A percentile compares a stretch with the other conserved stretches of the same genome.
These are phyloP conservation scores for Aleiodes testaceus DNA, from an alignment of 2,888 invertebrate genomes.

Conservation along the genomic window DNA sequence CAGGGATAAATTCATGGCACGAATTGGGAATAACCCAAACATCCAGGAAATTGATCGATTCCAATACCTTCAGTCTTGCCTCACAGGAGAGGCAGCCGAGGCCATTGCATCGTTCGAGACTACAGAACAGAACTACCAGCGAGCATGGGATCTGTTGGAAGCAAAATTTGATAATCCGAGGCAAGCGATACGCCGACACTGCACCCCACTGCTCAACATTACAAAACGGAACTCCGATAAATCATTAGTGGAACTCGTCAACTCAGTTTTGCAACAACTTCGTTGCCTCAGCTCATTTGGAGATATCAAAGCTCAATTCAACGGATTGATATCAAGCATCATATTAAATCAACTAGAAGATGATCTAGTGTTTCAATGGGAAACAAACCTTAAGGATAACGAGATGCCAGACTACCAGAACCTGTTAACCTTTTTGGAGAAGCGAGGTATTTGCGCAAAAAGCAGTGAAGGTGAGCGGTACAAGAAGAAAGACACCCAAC, in stretches of 20 bases:
- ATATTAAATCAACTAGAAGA: slow-evolving; percentile 33
- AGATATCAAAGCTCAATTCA: not conserved
- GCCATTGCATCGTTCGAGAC: not conserved
- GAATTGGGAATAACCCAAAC: not conserved
- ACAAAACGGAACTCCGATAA: slow-evolving; percentile 24
- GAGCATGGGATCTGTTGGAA: not conserved
- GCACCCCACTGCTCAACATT: slow-evolving; percentile 17
- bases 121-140: not conserved
- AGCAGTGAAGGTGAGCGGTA: too few species aligned
- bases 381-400: slow-evolving; percentile 40
- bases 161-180: slow-evolving; percentile 43
- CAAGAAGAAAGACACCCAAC: too few species aligned
- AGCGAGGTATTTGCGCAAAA: slow-evolving; percentile 41
- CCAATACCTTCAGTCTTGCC: not conserved
- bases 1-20: slow-evolving; percentile 5
- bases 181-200: slow-evolving; percentile 46
- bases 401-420: slow-evolving; percentile 34
- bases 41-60: not conserved
- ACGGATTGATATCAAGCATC: not conserved
- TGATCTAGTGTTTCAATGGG: slow-evolving; percentile 35
- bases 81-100: not conserved
- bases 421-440: slow-evolving; percentile 39
- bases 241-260: slow-evolving; percentile 38
- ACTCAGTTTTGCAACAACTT: slow-evolving; percentile 42
- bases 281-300: slow-evolving; percentile 39